A percentile compares a stretch with the other conserved stretches of the same genome.
phyloP scores from a whole-genome alignment of 2,888 invertebrate species.

The Athalia circularis region DNA sequence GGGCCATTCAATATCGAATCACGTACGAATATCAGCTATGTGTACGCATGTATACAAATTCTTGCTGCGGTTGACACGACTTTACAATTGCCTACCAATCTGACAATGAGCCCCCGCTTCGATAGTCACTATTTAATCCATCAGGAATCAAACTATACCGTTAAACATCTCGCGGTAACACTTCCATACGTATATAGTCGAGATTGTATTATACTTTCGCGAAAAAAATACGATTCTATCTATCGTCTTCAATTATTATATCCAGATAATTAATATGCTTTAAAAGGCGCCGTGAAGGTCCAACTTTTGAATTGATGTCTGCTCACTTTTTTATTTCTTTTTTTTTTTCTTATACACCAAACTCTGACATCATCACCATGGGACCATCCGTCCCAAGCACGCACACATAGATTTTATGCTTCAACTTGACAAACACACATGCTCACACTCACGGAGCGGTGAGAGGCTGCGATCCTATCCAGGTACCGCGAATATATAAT shows the following conservation, averaged over 20 bases:
- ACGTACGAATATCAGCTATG: neutral
- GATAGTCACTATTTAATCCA: neutral
- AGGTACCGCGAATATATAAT: constrained; percentile 31
- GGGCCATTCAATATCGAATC: constrained; percentile 15
- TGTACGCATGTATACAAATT: neutral
- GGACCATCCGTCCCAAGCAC: constrained; percentile 16
- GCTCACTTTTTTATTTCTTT: neutral
- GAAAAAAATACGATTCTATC: neutral
- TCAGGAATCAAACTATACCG: constrained; percentile 23
- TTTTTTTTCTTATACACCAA: neutral
- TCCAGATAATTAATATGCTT: constrained; percentile 18
- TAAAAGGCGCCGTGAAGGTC: constrained; percentile 9
- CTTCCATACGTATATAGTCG: neutral
- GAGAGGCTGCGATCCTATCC: constrained; percentile 14
- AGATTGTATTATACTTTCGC: too few species aligned
- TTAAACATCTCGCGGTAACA: neutral
- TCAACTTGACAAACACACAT: neutral
- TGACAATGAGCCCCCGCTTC: neutral
- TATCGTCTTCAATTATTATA: neutral
- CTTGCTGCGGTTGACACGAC: neutral
- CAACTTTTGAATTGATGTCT: constrained; percentile 22
- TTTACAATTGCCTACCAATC: neutral
- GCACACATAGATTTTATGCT: neutral
- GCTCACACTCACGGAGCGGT: neutral
- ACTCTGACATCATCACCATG: constrained; percentile 37